Evolutionary conservation across 2,797 vertebrate genomes (phyloP).

Genomic region (Spea hammondii): DNA sequence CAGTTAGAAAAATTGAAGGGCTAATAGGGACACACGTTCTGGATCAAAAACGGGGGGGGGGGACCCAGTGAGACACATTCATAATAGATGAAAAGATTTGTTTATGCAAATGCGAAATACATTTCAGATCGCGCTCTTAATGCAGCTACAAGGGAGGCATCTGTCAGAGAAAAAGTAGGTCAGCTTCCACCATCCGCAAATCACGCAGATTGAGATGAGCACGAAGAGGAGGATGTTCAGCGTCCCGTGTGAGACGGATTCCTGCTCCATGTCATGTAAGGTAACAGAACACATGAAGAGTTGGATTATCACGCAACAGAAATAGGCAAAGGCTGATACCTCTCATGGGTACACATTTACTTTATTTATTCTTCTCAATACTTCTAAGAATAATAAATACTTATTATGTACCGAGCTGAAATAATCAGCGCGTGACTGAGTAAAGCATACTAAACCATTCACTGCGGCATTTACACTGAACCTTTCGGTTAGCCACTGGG

Average conservation of each 20-base stretch:
- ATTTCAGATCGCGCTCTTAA: constrained; percentile 26
- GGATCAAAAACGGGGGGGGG: neutral
- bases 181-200: constrained; percentile 59
- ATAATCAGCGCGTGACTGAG: no score
- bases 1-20: constrained; percentile 23
- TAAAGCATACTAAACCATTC: no score
- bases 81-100: constrained; percentile 55
- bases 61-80: constrained; percentile 32
- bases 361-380: neutral
- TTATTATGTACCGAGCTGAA: no score
- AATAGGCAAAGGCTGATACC: neutral
- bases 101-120: constrained; percentile 51
- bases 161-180: constrained; percentile 62
- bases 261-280: constrained; percentile 34
- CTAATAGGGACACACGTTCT: constrained; percentile 27
- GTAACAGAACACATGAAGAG: constrained; percentile 34
- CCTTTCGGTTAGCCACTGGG: no score
- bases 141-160: constrained; percentile 61
- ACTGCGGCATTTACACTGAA: no score
- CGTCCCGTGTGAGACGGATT: constrained; percentile 21
- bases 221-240: constrained; percentile 10
- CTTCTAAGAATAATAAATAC: no score
- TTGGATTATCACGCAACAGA: constrained; percentile 9
- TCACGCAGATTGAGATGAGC: constrained; percentile 46
- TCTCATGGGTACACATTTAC: neutral